Base-by-base conservation (phyloP, 2,888 invertebrate genomes). In the Ferdinandea cuprea region DNA sequence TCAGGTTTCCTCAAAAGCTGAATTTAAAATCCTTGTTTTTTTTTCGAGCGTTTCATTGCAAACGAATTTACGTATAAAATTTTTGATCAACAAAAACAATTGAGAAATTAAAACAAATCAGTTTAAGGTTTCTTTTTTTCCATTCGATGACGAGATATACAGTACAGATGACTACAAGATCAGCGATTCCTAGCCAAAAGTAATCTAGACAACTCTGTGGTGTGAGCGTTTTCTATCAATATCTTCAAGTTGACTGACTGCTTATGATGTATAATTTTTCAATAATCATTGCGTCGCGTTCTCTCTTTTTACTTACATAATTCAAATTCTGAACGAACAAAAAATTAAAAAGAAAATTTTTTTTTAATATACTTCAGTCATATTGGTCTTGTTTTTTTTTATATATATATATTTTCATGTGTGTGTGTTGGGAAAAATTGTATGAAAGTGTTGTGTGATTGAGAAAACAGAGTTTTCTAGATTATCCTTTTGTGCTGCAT, bases 391-490 rank as follows among this genome's bases (percentile, higher is more conserved):
- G 46, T 66, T 71, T 63, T 61, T 58, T 42, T 52, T 52, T 50
- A 21, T 44, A n/a, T 46, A 7, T 25, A n/a, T n/a, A n/a, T 50
- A 54, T 42, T 50, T 54, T 59, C 44, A 73, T 66, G 76, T 66
- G 79, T 58, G 83, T 73, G 73, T 44, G 65, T 63, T 73, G 30
- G 65, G 54, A 61, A 76, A 69, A 69, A 72, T 42, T 59, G 66
- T 79, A 56, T 76, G 63, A 21, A 73, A 65, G 85, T 19, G 42
- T 73, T 35, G 80, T 69, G 68, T 56, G 74, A 42, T 59, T 58
- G 84, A 9, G 44, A 56, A 65, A 71, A 85, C 89, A 88, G 88
- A 89, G 89, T 90, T 90, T 88, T 90, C 86, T 88, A 88, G 89
- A 86, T 90, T 89, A 89, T 52, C 84, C 87, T 87, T 87, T 87